Evolutionary conservation across 2,113 vertebrate species (phyloP), one percentile per base, ranked within the genome.

Genomic region (Eudyptes chrysolophus): DNA sequence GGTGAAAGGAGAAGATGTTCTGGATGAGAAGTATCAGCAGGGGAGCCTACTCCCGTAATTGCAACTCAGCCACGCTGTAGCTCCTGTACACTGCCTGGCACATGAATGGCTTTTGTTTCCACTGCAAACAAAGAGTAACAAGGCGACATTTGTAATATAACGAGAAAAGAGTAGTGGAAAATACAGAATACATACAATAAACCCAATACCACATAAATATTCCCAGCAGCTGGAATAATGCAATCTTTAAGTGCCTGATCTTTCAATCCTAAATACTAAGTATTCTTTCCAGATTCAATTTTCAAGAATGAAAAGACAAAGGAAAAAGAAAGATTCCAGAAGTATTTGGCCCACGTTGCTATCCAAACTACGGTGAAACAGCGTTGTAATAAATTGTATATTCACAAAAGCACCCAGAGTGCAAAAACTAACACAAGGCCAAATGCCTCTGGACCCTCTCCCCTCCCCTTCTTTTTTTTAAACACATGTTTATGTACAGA

Each of bases 1-100:
- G 52, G 87, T 49, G 68, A 93, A 95, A 87, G 84, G 48, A 93
- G 74, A 79, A 12, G 54, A 88, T 76, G 62, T 16, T 65, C 57
- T 83, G 83, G 88, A 55, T 80, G 19, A 84, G 87, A 89, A 84
- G 32, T 52, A 86, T 5, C 66, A 76, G 40, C 69, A 83, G 18
- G 8, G 48, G 62, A 85, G 57, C 49, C 79, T 89, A 20, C 84
- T 79, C 36, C 17, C 30, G 36, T 22, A 44, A 71, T 11, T 1
- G 3, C 65, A 85, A 30, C 29, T 87, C 66, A 90, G n/a, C 22
- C 51, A 8, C 6, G 26, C 4, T 34, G 44, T 13, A 58, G 62
- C 13, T 82, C 70, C 66, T 74, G 5, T 17, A 17, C 36, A 9
- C 52, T 64, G 30, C 49, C 30, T 80, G 55, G 40, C 49, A 87